Percentiles rank a stretch among this genome's conserved stretches.
Evolutionary conservation across 2,888 invertebrate species (phyloP).

Genomic region (Norana najaformis): DNA sequence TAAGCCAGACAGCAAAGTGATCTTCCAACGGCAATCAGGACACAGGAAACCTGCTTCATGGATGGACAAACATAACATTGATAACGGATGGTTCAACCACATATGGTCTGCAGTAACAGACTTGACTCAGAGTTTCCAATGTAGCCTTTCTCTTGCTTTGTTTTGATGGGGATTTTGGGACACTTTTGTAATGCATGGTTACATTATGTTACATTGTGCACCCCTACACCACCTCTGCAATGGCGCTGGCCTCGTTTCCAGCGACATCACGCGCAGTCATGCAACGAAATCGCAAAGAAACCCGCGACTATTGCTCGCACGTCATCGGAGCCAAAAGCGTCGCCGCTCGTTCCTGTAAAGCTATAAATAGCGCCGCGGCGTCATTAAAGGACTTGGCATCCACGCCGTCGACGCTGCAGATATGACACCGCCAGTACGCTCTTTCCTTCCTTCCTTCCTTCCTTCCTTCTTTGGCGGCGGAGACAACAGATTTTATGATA

Average conservation of each 20-base stretch:
- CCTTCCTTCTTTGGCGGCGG: neutral
- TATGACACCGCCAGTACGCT: slow-evolving; percentile 6
- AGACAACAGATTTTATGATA: slow-evolving; percentile 13
- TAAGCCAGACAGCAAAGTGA: no score
- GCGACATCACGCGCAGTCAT: neutral
- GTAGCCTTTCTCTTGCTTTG: no score
- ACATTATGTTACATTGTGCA: no score
- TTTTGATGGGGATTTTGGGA: no score
- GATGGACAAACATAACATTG: no score
- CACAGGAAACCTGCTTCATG: no score
- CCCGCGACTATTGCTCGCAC: neutral
- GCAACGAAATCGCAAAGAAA: slow-evolving; percentile 7
- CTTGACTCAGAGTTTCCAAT: no score
- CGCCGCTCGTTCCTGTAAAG: neutral
- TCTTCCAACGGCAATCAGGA: no score
- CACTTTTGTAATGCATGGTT: no score
- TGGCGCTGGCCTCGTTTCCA: neutral
- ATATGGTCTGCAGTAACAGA: no score
- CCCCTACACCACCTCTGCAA: no score
- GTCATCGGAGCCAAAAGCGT: neutral
- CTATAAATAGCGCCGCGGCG: neutral
- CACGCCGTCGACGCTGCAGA: neutral
- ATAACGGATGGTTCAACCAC: no score
- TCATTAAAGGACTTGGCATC: slow-evolving; percentile 4
- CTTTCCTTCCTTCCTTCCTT: neutral